phyloP scores from a whole-genome alignment of 2,797 vertebrate species.

The Spinus pinus region DNA sequence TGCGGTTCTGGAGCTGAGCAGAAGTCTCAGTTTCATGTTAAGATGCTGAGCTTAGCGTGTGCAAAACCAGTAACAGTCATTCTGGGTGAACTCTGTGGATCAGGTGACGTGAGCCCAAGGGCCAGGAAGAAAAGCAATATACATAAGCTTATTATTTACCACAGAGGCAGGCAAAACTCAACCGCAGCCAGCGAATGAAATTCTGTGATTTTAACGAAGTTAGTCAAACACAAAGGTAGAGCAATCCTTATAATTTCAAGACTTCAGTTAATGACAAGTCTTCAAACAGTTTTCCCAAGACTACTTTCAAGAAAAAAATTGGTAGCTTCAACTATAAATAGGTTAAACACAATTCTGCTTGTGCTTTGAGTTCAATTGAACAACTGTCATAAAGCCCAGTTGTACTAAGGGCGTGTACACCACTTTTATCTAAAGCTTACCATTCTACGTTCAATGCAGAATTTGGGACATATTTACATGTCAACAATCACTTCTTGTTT shows the following conservation, averaged over 20 bases:
- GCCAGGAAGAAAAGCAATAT: background rate
- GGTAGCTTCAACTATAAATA: background rate
- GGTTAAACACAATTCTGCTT: background rate
- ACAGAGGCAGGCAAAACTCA: background rate
- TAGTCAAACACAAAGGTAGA: background rate
- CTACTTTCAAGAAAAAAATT: background rate
- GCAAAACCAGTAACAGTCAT: background rate
- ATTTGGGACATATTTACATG: background rate
- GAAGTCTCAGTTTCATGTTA: background rate
- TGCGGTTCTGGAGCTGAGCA: background rate
- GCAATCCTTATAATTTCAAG: background rate
- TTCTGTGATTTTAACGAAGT: background rate
- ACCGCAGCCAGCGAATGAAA: accelerated
- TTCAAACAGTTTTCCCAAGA: background rate
- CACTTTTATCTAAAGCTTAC: background rate
- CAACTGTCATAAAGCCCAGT: background rate
- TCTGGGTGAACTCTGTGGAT: background rate
- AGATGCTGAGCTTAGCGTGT: background rate
- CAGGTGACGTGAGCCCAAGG: background rate
- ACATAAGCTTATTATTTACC: background rate
- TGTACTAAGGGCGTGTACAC: background rate
- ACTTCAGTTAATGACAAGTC: background rate
- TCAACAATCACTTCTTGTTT: background rate
- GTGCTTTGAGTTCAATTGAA: background rate
- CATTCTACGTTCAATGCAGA: background rate